Base-by-base conservation (phyloP, 2,888 invertebrate genomes). In the Odontocerum albicorne region DNA sequence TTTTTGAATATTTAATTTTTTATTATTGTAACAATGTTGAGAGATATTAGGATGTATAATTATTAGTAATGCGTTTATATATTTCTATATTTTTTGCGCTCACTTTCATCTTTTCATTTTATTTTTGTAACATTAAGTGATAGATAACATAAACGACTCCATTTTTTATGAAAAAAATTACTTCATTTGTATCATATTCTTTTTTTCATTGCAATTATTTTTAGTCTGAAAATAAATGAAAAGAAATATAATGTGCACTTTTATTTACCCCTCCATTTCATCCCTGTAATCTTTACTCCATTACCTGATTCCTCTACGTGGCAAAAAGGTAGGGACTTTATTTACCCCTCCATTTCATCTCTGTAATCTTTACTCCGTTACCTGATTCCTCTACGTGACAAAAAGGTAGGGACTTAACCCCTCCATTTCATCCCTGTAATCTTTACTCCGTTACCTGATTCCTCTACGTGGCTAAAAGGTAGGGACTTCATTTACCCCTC, bases 191-290 rank as follows among this genome's bases (percentile, higher is more conserved):
- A 53, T 47, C 43, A 49, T 55, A 55, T 55, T 55, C 33, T 54
- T 53, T 54, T 46, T 50, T 47, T 55, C 49, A 49, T 55, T 56
- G 52, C 51, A 56, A 52, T 56, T 56, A 44, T 44, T 56, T 56
- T 56, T 56, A 51, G 56, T 56, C 56, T 56, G 51, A 52, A 50
- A 56, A 56, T 56, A 56, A 56, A 56, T 36, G 19, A 51, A 46
- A 56, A 32, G 42, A 52, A 50, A 55, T 36, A 33, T 38, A 39
- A 6, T 15, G n/a, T 12, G 31, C 45, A 19, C 22, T 36, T 52
- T 52, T 39, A 38, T 38, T 52, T 45, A 16, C 33, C 27, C 6
- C n/a, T n/a, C n/a, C n/a, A n/a, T n/a, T n/a, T n/a, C n/a, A n/a
- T n/a, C n/a, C n/a, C n/a, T n/a, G n/a, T n/a, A n/a, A n/a, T n/a